These are phyloP conservation scores for Zaprionus kolodkinae DNA, from an alignment of 1,140 invertebrate species.

Conservation along the genomic window DNA sequence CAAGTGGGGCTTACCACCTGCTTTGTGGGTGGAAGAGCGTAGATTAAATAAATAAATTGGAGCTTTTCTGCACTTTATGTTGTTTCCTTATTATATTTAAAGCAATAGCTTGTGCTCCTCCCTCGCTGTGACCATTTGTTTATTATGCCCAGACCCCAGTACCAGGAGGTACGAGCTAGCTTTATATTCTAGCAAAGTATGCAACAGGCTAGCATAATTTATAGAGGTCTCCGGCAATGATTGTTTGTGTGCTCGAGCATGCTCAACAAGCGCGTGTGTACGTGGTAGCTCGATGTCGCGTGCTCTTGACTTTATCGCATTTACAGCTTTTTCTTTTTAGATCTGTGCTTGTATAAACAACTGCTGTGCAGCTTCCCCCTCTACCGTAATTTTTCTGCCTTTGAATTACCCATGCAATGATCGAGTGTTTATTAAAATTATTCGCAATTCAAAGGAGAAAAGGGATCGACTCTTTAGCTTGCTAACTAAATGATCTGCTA, in stretches of 20 bases:
- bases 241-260: background rate
- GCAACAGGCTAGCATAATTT: background rate
- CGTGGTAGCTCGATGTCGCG: background rate
- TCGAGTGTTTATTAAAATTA: background rate
- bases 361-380: background rate
- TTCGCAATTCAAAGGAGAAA: background rate
- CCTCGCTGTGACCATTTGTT: background rate
- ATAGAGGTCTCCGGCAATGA: background rate
- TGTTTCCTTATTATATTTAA: slow-evolving; percentile 2
- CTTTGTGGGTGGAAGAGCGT: background rate
- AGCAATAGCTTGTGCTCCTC: background rate
- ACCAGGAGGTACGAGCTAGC: background rate
- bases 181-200: background rate
- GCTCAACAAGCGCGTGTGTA: background rate
- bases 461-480: background rate
- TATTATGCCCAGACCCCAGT: background rate
- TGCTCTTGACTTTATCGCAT: background rate
- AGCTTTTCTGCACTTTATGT: slow-evolving; percentile 10
- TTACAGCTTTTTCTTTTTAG: background rate
- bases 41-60: slow-evolving; percentile 12
- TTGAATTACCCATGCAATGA: background rate
- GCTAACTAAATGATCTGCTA: background rate
- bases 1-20: background rate
- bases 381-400: background rate
- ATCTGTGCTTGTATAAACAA: background rate